These are phyloP conservation scores for Bellardia bayeri DNA, from an alignment of 2,888 invertebrate genomes.

Conservation along the genomic window DNA sequence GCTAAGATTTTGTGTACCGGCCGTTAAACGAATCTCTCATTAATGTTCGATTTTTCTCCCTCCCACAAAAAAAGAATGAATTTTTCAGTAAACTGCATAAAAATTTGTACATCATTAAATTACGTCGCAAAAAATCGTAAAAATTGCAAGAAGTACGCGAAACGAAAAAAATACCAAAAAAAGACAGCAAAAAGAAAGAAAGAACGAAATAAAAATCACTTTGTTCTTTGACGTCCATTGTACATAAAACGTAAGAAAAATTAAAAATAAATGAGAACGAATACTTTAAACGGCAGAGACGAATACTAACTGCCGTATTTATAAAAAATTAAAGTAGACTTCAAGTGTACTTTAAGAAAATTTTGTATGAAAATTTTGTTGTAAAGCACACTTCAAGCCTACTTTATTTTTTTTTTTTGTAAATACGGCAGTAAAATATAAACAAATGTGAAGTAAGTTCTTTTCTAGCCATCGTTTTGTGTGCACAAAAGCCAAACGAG, in stretches of 20 bases:
- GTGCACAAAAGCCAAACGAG: too few species aligned
- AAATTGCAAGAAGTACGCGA: conserved; percentile 22
- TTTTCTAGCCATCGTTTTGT: too few species aligned
- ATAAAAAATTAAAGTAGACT: too few species aligned
- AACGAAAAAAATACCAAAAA: conserved; percentile 9
- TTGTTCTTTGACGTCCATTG: conserved; percentile 50
- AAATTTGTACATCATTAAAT: conserved; percentile 66
- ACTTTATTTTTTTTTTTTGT: too few species aligned
- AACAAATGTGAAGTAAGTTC: too few species aligned
- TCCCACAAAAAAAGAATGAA: conserved; percentile 10
- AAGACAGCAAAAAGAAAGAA: neutral
- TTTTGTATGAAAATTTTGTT: too few species aligned
- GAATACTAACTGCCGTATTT: neutral
- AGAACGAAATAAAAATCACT: conserved; percentile 36
- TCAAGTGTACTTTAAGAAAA: too few species aligned
- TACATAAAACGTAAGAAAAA: conserved; percentile 27
- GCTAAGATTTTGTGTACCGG: neutral
- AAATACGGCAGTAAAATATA: too few species aligned
- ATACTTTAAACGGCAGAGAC: neutral
- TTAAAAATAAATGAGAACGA: conserved; percentile 6
- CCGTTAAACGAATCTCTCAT: neutral
- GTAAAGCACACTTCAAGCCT: too few species aligned
- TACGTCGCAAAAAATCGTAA: conserved; percentile 60
- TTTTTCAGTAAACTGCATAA: conserved; percentile 48
- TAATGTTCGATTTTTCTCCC: neutral